Base-by-base conservation (phyloP, 2,113 vertebrate species). In the Trinectes maculatus region DNA sequence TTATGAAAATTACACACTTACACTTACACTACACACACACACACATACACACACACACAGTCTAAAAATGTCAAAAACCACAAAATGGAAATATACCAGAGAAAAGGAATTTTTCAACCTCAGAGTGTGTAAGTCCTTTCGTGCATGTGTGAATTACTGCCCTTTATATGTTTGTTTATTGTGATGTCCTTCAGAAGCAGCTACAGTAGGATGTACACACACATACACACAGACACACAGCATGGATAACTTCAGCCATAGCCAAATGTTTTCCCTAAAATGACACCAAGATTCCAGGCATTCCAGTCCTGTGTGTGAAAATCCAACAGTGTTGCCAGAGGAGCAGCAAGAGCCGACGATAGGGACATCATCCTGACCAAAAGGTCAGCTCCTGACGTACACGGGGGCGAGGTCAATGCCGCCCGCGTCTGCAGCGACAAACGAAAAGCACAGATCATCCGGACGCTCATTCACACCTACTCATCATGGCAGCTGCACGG, bases 221-320 rank as follows among this genome's bases (percentile, higher is more conserved):
- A 33, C 28, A 56, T 28, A 55, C 49, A 48, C 25, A 37, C 48
- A 49, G 24, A 13, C 51, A 39, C 53, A 65, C 3, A 66, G 36
- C 60, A 57, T 31, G 29, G 48, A 80, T 65, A 55, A 71, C 48
- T 71, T 40, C 39, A 21, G 34, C 57, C n/a, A 12, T 44, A 31
- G 68, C 55, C 59, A 67, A 63, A 66, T 74, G 54, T 83, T 86
- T 83, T 79, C 55, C 33, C 58, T 58, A 69, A 87, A 85, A 82
- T 80, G 67, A 82, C 80, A 86, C 72, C 66, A 61, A 13, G 67
- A 90, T 91, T 91, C 90, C 87, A 62, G 53, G n/a, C 86, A 92
- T 93, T 92, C 89, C 81, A 33, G 34, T 59, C 57, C 28, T n/a
- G 77, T 21, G 71, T 93, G 91, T 85, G 90, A 92, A 91, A 90